phyloP scores from a whole-genome alignment of 2,113 vertebrate species.

The Cromileptes altivelis region DNA sequence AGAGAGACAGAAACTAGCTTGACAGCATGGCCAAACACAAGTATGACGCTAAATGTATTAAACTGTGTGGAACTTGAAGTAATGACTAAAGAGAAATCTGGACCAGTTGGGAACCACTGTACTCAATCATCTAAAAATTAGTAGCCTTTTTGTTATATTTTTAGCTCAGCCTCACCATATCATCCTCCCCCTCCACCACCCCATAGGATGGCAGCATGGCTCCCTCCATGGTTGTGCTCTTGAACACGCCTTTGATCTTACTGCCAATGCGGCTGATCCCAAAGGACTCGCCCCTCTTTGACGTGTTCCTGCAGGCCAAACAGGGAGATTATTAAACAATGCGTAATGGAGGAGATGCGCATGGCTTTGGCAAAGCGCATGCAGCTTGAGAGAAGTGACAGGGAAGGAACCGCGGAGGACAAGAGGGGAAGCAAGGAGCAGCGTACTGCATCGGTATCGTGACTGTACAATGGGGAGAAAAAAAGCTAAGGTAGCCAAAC shows the following conservation, averaged over 20 bases:
- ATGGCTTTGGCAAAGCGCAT: conserved; percentile 56
- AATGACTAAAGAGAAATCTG: too few relatives aligned
- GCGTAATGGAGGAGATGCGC: conserved; percentile 2
- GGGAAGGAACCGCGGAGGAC: conserved; percentile 11
- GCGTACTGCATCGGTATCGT: neutral
- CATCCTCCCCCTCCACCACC: conserved; percentile 93
- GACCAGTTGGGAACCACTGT: too few relatives aligned
- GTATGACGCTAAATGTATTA: too few relatives aligned
- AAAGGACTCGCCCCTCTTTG: conserved; percentile 95
- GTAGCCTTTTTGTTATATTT: neutral
- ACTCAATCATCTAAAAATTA: neutral
- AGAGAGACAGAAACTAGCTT: too few relatives aligned
- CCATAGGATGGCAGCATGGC: conserved; percentile 95
- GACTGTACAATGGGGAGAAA: conserved; percentile 19
- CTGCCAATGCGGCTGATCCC: conserved; percentile 97
- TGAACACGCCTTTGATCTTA: conserved; percentile 98
- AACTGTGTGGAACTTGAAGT: too few relatives aligned
- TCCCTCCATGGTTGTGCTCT: conserved; percentile 97
- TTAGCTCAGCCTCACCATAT: conserved; percentile 87
- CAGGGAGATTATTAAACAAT: conserved; percentile 25
- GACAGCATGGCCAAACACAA: too few relatives aligned
- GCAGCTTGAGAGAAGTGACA: conserved; percentile 49
- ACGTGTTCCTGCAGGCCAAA: conserved; percentile 87
- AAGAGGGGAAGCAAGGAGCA: conserved; percentile 3
- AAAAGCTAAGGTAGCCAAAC: conserved; percentile 45